Evolutionary conservation across 2,888 invertebrate species (phyloP), one percentile per base, ranked within the genome.

Genomic region (Zonitis immaculata): DNA sequence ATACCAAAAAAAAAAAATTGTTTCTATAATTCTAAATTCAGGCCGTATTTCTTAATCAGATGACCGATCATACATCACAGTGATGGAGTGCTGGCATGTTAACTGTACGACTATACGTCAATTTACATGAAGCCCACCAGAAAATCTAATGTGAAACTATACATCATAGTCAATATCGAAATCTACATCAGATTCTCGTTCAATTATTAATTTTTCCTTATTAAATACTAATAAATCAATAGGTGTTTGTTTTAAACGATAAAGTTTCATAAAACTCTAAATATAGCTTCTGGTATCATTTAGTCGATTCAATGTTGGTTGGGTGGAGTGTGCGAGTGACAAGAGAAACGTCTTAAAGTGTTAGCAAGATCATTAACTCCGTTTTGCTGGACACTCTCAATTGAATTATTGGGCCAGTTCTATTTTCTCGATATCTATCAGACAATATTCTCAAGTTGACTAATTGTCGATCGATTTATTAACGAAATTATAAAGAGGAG

Each of bases 281-380:
- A 49, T 46, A 32, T 49, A 22, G 54, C 45, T 58, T 57, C 57
- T 57, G 53, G 55, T 57, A 56, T 58, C 57, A 58, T 58, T 57
- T 57, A 57, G 55, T 55, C 49, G 50, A 44, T 42, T n/a, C n/a
- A n/a, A n/a, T n/a, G n/a, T n/a, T n/a, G 45, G 49, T 43, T 12
- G 54, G 49, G 49, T 47, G 55, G 52, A n/a, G n/a, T n/a, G n/a
- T 55, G 60, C 55, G 58, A 61, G 60, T 61, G 64, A 67, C 65
- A 68, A 66, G 66, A 56, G 60, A 68, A 68, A 65, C 63, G 63
- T 64, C 66, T 62, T 63, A 65, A 65, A 65, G 61, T 62, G 66
- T 68, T 68, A 66, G 63, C 57, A 55, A 60, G 59, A 61, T 63
- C 66, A 64, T 66, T 68, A 68, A 60, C 59, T 63, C 61, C 56